These are phyloP conservation scores for Epinephelus cyanopodus DNA, from an alignment of 2,113 vertebrate species.

Conservation along the genomic window DNA sequence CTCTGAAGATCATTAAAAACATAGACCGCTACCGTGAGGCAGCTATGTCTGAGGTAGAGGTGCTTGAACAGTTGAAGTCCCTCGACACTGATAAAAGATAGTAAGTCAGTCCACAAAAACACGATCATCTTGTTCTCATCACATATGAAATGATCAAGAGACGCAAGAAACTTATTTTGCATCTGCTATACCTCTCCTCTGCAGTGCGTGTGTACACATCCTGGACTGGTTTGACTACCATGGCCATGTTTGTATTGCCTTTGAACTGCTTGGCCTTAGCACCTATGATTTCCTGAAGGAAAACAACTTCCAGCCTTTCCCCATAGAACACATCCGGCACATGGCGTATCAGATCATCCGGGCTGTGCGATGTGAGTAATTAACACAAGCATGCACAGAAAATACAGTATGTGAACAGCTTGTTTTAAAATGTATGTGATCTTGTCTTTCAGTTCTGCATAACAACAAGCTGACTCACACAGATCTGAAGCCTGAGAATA, in stretches of 20 bases:
- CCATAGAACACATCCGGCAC: conserved; percentile 92
- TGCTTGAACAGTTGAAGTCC: conserved; percentile 92
- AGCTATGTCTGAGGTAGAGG: conserved; percentile 95
- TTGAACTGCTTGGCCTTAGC: conserved; percentile 96
- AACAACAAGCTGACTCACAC: conserved; percentile 97
- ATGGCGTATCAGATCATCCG: conserved; percentile 95
- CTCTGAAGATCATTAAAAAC: conserved; percentile 99
- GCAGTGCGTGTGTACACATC: conserved; percentile 94
- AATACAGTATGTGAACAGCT: too few species aligned
- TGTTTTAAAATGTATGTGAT: background rate
- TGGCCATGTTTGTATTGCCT: conserved; percentile 95
- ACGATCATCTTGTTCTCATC: background rate
- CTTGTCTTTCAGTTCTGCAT: conserved; percentile 90
- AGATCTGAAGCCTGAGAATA: conserved; percentile 98
- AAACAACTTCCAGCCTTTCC: conserved; percentile 96
- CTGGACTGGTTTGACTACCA: conserved; percentile 98
- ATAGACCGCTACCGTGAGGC: conserved; percentile 96
- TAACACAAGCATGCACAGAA: too few species aligned
- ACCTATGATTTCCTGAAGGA: conserved; percentile 98
- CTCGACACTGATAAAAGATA: conserved; percentile 88
- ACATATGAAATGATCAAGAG: background rate
- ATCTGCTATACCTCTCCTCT: background rate
- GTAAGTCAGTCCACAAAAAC: conserved; percentile 66
- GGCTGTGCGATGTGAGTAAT: conserved; percentile 93
- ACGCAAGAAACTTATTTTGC: background rate